Evolutionary conservation across 2,113 vertebrate genomes (phyloP).

Genomic region (Anoplopoma fimbria): DNA sequence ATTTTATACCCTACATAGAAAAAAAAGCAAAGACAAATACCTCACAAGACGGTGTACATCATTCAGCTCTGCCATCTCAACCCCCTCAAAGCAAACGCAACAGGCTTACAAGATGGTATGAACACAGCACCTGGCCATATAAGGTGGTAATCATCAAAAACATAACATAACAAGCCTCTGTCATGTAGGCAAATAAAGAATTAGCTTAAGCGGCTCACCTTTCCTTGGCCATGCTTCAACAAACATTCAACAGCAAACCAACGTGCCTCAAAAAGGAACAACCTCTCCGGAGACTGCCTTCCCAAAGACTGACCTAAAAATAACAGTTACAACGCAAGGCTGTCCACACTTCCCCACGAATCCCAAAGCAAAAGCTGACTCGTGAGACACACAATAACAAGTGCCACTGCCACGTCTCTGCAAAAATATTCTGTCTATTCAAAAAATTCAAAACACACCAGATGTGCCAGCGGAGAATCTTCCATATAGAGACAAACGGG

Average conservation of each 20-base stretch:
- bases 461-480: not conserved
- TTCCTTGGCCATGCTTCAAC: conserved; percentile 52
- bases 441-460: conserved; percentile 60
- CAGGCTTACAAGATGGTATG: conserved; percentile 50
- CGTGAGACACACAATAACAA: conserved; percentile 55
- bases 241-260: conserved; percentile 38
- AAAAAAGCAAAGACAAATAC: conserved; percentile 55
- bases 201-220: conserved; percentile 47
- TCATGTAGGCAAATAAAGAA: conserved; percentile 14
- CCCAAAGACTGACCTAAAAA: conserved; percentile 81
- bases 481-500: conserved; percentile 18
- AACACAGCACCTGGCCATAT: conserved; percentile 53
- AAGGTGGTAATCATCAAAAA: conserved; percentile 58
- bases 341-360: conserved; percentile 62
- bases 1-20: not conserved
- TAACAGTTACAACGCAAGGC: conserved; percentile 71
- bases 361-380: conserved; percentile 67
- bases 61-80: conserved; percentile 76
- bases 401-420: conserved; percentile 37
- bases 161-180: conserved; percentile 21
- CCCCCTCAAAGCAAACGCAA: conserved; percentile 54
- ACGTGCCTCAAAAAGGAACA: conserved; percentile 51
- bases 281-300: conserved; percentile 64
- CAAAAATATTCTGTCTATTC: conserved; percentile 50
- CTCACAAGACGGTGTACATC: conserved; percentile 65